Evolutionary conservation across 2,797 vertebrate genomes (phyloP).

Genomic region (Craterocephalus amniculus): DNA sequence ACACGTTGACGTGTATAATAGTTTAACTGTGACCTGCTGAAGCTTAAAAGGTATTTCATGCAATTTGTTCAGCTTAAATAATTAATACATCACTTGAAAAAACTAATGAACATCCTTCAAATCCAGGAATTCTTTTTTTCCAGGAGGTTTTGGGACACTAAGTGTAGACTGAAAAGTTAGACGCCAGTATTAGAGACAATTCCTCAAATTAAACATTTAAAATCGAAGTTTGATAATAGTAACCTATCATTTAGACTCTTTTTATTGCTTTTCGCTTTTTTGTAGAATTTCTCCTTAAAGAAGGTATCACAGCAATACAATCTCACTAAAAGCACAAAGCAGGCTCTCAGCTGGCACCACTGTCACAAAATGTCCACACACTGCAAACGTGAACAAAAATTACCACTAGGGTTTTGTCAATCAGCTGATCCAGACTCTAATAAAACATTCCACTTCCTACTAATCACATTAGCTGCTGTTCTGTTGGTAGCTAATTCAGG

Average conservation of each 20-base stretch:
- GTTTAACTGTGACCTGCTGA: neutral
- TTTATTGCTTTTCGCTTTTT: conserved; percentile 9
- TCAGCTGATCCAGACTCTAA: conserved; percentile 48
- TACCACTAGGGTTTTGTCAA: conserved; percentile 50
- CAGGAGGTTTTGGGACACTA: neutral
- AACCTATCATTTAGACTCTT: conserved; percentile 12
- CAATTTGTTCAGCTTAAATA: neutral
- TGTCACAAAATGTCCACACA: conserved; percentile 41
- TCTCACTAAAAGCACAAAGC: conserved; percentile 44
- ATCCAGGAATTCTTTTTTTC: neutral
- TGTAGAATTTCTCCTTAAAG: conserved; percentile 28
- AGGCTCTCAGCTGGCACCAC: conserved; percentile 29
- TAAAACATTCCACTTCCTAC: conserved; percentile 55
- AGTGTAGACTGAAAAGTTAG: neutral
- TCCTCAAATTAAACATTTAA: conserved; percentile 19
- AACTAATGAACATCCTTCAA: neutral
- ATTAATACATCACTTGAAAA: neutral
- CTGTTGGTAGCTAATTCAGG: conserved; percentile 48
- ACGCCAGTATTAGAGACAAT: neutral
- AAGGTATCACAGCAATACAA: conserved; percentile 11
- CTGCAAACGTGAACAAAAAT: conserved; percentile 32
- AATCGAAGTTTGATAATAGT: conserved; percentile 5
- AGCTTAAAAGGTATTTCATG: neutral
- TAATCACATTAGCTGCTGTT: conserved; percentile 56
- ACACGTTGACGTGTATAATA: neutral